Base-by-base conservation (phyloP, 2,888 invertebrate species). In the Stenodera caucasica region DNA sequence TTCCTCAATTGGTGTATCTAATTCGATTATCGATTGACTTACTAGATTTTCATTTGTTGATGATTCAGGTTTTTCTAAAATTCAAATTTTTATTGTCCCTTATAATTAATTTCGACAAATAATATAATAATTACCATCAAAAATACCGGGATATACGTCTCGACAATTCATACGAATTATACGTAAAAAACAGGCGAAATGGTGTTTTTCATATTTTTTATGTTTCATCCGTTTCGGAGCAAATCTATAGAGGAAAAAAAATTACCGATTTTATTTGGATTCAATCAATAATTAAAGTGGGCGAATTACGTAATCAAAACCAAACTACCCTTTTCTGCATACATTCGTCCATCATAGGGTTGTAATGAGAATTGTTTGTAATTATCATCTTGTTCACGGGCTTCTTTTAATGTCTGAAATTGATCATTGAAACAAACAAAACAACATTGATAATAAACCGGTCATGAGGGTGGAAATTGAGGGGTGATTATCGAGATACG, bases 321-420 rank as follows among this genome's bases (percentile, higher is more conserved):
- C 9, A 70, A 54, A 32, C 58, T 67, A 18, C 68, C 68, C 55
- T 70, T 67, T 11, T 68, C 61, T 21, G 71, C 61, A 6, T 58
- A 49, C 26, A 76, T 51, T 26, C 74, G 61, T 8, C 75, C 76
- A 57, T 75, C 73, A 32, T 62, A 50, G 5, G 73, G 72, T 23
- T 40, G 55, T 11, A 75, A 58, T 14, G 56, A 26, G 55, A 75
- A 76, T 54, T 67, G 68, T 21, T 57, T 65, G 21, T 67, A 70
- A 55, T 69, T 67, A 9, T 63, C 55, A 26, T 63, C 70, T 52
- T 50, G 53, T 53, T 60, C 57, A 40, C 26, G 51, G n/a, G 68
- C 58, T 30, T 66, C 55, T n/a, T 62, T 55, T 49, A 60, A 60
- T 1, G 63, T 50, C 69, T 69, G 55, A 5, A 65, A 65, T 21